Evolutionary conservation across 1,140 invertebrate genomes (phyloP).

Genomic region (Rhyacophila brunnea): DNA sequence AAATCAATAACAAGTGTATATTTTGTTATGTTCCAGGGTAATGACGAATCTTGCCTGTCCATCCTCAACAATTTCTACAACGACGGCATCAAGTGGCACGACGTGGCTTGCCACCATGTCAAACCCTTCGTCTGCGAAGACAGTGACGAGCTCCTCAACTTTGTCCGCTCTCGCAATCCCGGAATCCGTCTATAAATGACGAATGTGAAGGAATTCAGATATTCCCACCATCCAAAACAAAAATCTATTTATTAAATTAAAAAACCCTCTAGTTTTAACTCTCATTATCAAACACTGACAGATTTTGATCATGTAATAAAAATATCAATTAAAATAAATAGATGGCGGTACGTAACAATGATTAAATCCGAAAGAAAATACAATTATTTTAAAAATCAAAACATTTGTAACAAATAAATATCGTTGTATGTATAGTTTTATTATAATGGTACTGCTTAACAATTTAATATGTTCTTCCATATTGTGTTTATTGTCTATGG

Average conservation of each 20-base stretch:
- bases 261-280: background rate
- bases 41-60: conserved; percentile 86
- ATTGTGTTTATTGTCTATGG: too few relatives aligned
- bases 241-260: conserved; percentile 30
- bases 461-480: too few relatives aligned
- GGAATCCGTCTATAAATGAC: conserved; percentile 72
- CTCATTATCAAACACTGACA: too few relatives aligned
- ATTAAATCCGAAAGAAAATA: too few relatives aligned
- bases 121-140: conserved; percentile 93
- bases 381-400: too few relatives aligned
- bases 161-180: conserved; percentile 82
- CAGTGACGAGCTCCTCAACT: conserved; percentile 87
- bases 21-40: conserved; percentile 68
- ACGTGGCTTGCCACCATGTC: conserved; percentile 86
- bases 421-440: too few relatives aligned
- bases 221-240: conserved; percentile 16
- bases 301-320: too few relatives aligned
- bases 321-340: too few relatives aligned
- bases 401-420: too few relatives aligned
- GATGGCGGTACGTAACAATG: too few relatives aligned
- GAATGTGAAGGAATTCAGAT: conserved; percentile 4
- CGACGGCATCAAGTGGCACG: conserved; percentile 90
- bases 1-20: too few relatives aligned
- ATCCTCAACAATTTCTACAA: conserved; percentile 92
- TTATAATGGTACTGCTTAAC: too few relatives aligned